Base-by-base conservation (phyloP, 2,888 invertebrate genomes). In the Myathropa florea region DNA sequence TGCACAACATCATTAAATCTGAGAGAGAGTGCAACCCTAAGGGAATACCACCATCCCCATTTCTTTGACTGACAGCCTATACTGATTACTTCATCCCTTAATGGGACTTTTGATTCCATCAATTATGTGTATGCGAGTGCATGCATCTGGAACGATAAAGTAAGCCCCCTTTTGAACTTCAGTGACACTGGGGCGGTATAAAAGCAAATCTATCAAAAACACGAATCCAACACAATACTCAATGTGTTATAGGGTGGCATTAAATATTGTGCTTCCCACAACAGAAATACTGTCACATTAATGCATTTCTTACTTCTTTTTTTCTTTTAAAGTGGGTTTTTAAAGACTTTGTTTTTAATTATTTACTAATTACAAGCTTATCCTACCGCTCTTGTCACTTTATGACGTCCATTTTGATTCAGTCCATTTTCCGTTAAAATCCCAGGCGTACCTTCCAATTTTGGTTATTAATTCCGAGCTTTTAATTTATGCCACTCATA, bases 401-500 rank as follows among this genome's bases (percentile, higher is more conserved):
- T 39, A 14, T 39, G 39, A 39, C n/a, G 7, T 18, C 18, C 46
- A 46, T 18, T 46, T 18, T 7, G 46, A 46, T 46, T 18, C 18
- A 46, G 46, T 46, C 14, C 14, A 39, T 39, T 39, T 39, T 39
- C 46, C 18, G 46, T 46, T 46, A 46, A 46, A 18, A 46, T 46
- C 18, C 7, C 18, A 18, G 18, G 18, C 18, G 18, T 18, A 6
- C 46, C 33, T 28, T 60, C 36, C 77, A 65, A 77, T 71, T 82
- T 63, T 71, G 60, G 64, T 76, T 75, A 67, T 80, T 84, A 76
- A 80, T 80, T 80, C 61, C 75, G 21, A n/a, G 70, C 64, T 70
- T 76, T 84, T 84, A 84, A 84, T 76, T 84, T 46, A 80, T 71
- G 61, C 65, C 84, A 70, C 71, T 75, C 80, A 71, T 71, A 73